Evolutionary conservation across 2,113 vertebrate species (phyloP).

Genomic region (Eubucco bourcierii): DNA sequence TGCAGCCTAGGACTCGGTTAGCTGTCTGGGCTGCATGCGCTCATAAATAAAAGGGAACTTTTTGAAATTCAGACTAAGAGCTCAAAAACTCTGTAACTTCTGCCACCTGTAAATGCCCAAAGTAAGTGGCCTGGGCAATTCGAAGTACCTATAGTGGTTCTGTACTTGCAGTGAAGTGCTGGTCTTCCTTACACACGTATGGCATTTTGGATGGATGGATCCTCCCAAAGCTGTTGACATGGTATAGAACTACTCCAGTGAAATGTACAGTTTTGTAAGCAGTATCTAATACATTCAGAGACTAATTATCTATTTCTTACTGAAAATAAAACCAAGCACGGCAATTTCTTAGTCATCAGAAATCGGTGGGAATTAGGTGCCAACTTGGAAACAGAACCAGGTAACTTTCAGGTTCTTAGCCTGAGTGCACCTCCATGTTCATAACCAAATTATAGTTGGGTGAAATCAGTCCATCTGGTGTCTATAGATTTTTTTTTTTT

Average conservation of each 20-base stretch:
- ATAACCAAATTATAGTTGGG: background rate
- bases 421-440: background rate
- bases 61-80: background rate
- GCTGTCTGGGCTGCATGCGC: too few species aligned
- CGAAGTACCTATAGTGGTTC: background rate
- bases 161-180: background rate
- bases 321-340: background rate
- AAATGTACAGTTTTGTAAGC: background rate
- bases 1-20: too few species aligned
- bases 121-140: background rate
- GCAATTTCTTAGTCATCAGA: background rate
- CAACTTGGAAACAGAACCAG: background rate
- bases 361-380: accelerated
- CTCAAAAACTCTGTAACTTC: background rate
- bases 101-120: background rate
- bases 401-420: background rate
- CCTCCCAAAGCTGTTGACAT: background rate
- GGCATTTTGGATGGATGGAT: background rate
- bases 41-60: background rate
- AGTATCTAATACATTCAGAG: background rate
- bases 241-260: background rate
- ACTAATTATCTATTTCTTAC: background rate
- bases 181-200: background rate
- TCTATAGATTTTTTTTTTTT: background rate
- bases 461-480: background rate